Percentiles rank a stretch among this genome's conserved stretches.
phyloP scores from a whole-genome alignment of 23 tunicate species.

The Clavelina lepadiformis region DNA sequence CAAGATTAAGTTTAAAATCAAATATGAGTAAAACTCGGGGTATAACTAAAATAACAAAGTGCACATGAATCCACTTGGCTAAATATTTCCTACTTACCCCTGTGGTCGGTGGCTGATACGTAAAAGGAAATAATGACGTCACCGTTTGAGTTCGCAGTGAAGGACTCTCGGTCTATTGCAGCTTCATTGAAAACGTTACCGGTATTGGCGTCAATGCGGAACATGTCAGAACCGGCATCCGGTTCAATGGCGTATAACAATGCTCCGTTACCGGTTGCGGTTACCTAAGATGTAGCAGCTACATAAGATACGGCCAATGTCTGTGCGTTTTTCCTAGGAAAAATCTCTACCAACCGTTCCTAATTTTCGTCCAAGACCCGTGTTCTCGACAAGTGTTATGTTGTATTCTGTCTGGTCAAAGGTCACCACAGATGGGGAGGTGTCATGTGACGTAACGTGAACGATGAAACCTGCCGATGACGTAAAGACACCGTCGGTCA shows the following conservation, averaged over 20 bases:
- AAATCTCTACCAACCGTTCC: conserved; percentile 32
- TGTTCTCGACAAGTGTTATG: conserved; percentile 25
- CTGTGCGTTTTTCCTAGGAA: not conserved
- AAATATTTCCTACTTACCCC: too few relatives aligned
- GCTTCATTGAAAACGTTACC: conserved; percentile 8
- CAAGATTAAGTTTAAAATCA: too few relatives aligned
- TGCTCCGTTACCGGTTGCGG: conserved; percentile 10
- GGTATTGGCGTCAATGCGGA: conserved; percentile 13
- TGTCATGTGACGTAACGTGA: conserved; percentile 18
- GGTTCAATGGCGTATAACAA: conserved; percentile 11
- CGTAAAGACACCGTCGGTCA: conserved; percentile 34
- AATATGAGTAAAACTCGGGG: too few relatives aligned
- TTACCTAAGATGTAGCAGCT: conserved; percentile 2
- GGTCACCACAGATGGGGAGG: conserved; percentile 3
- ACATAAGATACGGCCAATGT: not conserved
- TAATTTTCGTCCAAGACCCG: conserved; percentile 3
- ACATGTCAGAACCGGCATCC: conserved; percentile 27
- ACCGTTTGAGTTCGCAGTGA: not conserved
- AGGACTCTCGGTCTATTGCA: conserved; percentile 25
- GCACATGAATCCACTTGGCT: conserved; percentile 46
- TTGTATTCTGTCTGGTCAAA: conserved; percentile 22
- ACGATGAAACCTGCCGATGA: conserved; percentile 13
- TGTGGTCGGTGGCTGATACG: conserved; percentile 16
- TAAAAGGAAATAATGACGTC: conserved; percentile 1
- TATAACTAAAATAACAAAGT: too few relatives aligned